phyloP scores from a whole-genome alignment of 1,140 invertebrate genomes.

The Zaprionus lachaisei region DNA sequence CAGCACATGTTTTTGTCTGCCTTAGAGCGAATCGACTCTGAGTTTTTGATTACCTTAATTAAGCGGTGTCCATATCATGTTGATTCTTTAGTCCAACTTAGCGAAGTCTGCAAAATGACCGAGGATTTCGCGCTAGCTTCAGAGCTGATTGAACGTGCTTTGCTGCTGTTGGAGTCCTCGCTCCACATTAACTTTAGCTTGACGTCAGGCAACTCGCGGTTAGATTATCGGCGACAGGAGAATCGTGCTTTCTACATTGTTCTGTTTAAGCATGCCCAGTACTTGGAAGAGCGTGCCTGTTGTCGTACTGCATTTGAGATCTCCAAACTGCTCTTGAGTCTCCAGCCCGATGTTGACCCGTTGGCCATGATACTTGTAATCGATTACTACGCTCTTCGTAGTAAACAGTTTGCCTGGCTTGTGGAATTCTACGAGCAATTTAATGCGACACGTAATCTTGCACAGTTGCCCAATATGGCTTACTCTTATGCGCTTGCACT shows the following conservation, averaged over 20 bases:
- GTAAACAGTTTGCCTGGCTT: slow-evolving; percentile 93
- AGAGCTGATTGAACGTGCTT: slow-evolving; percentile 91
- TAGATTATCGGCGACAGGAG: slow-evolving; percentile 93
- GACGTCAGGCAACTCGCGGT: slow-evolving; percentile 89
- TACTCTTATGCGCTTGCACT: slow-evolving; percentile 93
- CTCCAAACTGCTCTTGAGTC: slow-evolving; percentile 90
- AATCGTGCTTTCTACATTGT: slow-evolving; percentile 94
- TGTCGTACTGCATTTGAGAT: slow-evolving; percentile 93
- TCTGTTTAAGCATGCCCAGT: slow-evolving; percentile 93
- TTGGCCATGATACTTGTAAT: slow-evolving; percentile 92
- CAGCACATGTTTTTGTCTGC: slow-evolving; percentile 91
- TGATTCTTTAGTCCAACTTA: slow-evolving; percentile 93
- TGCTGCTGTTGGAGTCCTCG: slow-evolving; percentile 91
- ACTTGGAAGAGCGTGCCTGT: slow-evolving; percentile 92
- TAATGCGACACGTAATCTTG: slow-evolving; percentile 89
- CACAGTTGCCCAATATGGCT: slow-evolving; percentile 94
- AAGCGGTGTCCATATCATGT: slow-evolving; percentile 92
- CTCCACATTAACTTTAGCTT: slow-evolving; percentile 94
- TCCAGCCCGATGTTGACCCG: slow-evolving; percentile 94
- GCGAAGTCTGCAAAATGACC: slow-evolving; percentile 91
- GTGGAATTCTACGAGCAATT: slow-evolving; percentile 89
- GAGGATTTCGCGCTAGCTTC: slow-evolving; percentile 93
- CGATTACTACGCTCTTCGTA: slow-evolving; percentile 94
- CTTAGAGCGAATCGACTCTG: slow-evolving; percentile 92
- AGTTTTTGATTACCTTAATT: slow-evolving; percentile 92